Conservation (phyloP, 2,888 invertebrate genomes). For the Axea sp. region DNA sequence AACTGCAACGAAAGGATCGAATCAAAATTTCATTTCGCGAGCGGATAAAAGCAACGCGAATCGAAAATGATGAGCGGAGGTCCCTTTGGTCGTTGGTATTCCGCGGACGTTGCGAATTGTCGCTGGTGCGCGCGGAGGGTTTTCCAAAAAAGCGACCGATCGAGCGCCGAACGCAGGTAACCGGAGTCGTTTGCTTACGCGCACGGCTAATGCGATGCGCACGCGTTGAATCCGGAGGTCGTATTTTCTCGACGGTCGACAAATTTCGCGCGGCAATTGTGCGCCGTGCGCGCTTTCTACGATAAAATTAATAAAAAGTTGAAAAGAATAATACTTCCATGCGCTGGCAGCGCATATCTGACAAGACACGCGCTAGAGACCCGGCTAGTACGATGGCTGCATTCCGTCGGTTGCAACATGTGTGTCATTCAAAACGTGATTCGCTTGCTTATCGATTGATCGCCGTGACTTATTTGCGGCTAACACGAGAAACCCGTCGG, state of each 20-base stretch:
- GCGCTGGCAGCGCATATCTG: slow-evolving; percentile 53
- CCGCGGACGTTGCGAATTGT: slow-evolving; percentile 4
- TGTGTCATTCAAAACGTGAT: slow-evolving; percentile 78
- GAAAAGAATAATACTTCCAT: slow-evolving; percentile 50
- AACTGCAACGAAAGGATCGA: slow-evolving; percentile 34
- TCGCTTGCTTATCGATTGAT: slow-evolving; percentile 72
- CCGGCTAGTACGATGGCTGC: slow-evolving; percentile 66
- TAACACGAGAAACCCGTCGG: slow-evolving; percentile 64
- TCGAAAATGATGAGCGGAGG: no score
- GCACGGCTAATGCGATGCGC: not conserved
- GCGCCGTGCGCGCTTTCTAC: slow-evolving; percentile 36
- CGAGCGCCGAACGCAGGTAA: slow-evolving; percentile 25
- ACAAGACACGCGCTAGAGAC: slow-evolving; percentile 61
- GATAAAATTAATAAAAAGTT: slow-evolving; percentile 36
- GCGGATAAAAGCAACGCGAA: no score
- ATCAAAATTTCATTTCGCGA: slow-evolving; percentile 21
- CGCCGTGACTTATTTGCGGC: slow-evolving; percentile 71
- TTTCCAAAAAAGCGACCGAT: slow-evolving; percentile 26
- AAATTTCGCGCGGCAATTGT: slow-evolving; percentile 45
- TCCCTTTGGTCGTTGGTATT: no score
- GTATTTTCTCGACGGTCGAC: slow-evolving; percentile 21
- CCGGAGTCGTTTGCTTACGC: slow-evolving; percentile 35
- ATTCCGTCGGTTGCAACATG: slow-evolving; percentile 77
- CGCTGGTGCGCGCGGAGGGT: no score
- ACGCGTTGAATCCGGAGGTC: no score